A percentile compares a stretch with the other conserved stretches of the same genome.
These are phyloP conservation scores for Trinorchestia longiramus DNA, from an alignment of 1,140 invertebrate species.

Conservation along the genomic window DNA sequence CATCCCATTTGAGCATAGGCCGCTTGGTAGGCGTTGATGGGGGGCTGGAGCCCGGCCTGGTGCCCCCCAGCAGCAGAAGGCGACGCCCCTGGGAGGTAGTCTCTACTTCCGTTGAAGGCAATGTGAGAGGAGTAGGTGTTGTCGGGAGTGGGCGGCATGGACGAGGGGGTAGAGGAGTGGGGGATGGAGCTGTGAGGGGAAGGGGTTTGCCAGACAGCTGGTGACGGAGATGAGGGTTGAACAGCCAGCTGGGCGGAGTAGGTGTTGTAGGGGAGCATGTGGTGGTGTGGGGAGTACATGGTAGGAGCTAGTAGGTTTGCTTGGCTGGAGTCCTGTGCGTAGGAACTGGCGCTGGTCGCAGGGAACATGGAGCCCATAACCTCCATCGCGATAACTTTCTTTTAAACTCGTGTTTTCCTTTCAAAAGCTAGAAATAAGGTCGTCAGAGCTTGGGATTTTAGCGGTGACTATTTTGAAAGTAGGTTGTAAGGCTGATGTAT, in stretches of 20 bases:
- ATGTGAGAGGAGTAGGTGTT: constrained; percentile 63
- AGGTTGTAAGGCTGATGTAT: no score
- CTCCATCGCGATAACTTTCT: not conserved
- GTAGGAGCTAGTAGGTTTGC: constrained; percentile 63
- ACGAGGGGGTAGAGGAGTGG: constrained; percentile 59
- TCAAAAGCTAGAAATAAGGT: no score
- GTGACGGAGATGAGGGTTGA: constrained; percentile 64
- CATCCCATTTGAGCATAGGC: constrained; percentile 65
- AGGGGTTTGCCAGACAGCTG: constrained; percentile 65
- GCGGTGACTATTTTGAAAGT: no score
- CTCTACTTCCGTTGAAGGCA: constrained; percentile 62
- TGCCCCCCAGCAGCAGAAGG: constrained; percentile 34
- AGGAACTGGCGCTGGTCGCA: constrained; percentile 59
- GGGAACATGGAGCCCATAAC: constrained; percentile 61
- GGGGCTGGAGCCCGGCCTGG: constrained; percentile 58
- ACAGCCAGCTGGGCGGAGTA: constrained; percentile 65
- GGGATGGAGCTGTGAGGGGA: constrained; percentile 62
- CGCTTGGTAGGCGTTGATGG: constrained; percentile 63
- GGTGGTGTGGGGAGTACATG: constrained; percentile 64
- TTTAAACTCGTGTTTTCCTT: no score
- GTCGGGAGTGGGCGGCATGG: constrained; percentile 61
- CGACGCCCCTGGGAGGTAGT: constrained; percentile 60
- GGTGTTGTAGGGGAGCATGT: constrained; percentile 66
- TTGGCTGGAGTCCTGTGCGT: constrained; percentile 63
- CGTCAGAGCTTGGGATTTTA: no score